Percentiles rank a stretch among this genome's conserved stretches.
phyloP scores from a whole-genome alignment of 2,113 vertebrate genomes.

The Megaceryle torquata region DNA sequence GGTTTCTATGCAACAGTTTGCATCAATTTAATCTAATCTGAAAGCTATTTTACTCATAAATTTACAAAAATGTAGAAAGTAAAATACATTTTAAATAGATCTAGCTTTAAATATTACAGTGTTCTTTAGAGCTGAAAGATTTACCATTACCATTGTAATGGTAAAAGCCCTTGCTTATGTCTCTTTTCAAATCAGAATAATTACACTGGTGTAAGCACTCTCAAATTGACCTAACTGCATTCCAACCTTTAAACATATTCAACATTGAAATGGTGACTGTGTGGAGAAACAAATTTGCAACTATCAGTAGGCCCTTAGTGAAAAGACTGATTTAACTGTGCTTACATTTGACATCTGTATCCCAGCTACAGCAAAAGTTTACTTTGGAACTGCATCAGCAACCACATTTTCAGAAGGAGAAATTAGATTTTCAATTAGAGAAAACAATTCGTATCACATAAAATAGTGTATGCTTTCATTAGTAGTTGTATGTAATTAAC shows the following conservation, averaged over 20 bases:
- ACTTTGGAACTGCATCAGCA: neutral
- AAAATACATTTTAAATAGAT: neutral
- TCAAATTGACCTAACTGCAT: constrained; percentile 20
- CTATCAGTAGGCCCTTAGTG: constrained; percentile 20
- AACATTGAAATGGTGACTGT: neutral
- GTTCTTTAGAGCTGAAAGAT: neutral
- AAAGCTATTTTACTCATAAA: neutral
- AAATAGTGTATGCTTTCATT: neutral
- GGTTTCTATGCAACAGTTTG: neutral
- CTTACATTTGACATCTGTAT: constrained; percentile 22
- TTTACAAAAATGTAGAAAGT: neutral
- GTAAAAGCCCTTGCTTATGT: constrained; percentile 28
- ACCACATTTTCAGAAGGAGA: neutral
- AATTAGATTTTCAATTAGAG: neutral
- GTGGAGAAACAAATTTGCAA: constrained; percentile 31
- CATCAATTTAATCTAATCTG: neutral
- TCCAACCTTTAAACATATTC: constrained; percentile 20
- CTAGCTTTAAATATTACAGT: neutral
- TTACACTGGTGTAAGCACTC: constrained; percentile 40
- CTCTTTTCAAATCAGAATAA: constrained; percentile 13
- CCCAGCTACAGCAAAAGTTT: constrained; percentile 2
- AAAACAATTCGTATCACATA: neutral
- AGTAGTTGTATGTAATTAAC: constrained; percentile 26
- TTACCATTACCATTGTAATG: neutral
- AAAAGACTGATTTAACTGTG: constrained; percentile 31